Evolutionary conservation across 2,113 vertebrate species (phyloP).

Genomic region (Platysteira castanea): DNA sequence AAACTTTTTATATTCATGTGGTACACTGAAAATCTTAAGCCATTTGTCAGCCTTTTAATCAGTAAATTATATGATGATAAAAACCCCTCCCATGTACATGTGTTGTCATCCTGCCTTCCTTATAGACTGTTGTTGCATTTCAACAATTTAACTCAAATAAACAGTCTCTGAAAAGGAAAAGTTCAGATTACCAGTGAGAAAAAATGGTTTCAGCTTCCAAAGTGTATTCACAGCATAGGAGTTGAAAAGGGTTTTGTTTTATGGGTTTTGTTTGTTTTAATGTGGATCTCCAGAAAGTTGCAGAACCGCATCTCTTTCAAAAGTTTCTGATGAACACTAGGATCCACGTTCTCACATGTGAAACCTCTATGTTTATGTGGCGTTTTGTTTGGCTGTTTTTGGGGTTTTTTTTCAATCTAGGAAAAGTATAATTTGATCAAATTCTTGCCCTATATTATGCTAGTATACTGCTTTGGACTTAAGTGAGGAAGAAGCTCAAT

Average conservation of each 20-base stretch:
- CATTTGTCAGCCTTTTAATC: neutral
- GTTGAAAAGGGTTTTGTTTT: slow-evolving; percentile 27
- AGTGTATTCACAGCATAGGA: neutral
- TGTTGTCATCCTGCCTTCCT: neutral
- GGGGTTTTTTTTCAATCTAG: neutral
- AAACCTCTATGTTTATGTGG: neutral
- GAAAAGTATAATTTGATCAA: neutral
- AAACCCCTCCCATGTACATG: neutral
- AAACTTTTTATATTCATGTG: neutral
- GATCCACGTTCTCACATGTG: neutral
- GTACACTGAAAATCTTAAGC: neutral
- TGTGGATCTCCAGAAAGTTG: slow-evolving; percentile 22
- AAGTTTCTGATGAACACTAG: slow-evolving; percentile 26
- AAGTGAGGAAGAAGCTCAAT: neutral
- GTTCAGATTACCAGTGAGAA: neutral
- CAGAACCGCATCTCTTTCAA: slow-evolving; percentile 27
- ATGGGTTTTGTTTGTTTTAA: slow-evolving; percentile 8
- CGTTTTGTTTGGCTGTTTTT: neutral
- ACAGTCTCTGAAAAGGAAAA: neutral
- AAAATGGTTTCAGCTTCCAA: slow-evolving; percentile 11
- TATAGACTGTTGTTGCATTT: neutral
- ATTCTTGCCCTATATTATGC: neutral
- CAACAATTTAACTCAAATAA: neutral
- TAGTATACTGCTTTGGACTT: neutral
- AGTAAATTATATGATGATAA: neutral